A percentile compares a stretch with the other conserved stretches of the same genome.
Conservation (phyloP, 2,797 vertebrate species). For the Odontamblyopus rebecca region DNA sequence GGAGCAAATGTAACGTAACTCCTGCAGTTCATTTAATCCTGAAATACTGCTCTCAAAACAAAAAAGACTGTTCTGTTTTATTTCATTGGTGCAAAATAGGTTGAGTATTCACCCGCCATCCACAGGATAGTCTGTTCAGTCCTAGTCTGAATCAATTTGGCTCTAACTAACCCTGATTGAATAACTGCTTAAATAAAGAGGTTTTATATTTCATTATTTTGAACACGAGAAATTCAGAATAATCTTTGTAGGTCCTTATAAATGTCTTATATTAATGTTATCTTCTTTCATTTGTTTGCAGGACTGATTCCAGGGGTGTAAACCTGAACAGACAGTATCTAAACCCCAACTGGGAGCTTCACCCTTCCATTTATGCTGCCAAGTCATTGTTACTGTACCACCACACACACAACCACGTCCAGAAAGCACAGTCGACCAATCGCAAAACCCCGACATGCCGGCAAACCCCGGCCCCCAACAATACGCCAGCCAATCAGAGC, state of each 20-base stretch:
- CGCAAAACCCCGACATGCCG: conserved; percentile 41
- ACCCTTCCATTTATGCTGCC: conserved; percentile 92
- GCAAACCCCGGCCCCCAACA: conserved; percentile 58
- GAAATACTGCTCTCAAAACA: background rate
- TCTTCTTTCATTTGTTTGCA: conserved; percentile 46
- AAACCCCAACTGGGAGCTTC: conserved; percentile 87
- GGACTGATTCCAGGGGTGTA: conserved; percentile 93
- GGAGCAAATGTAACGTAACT: too few relatives aligned
- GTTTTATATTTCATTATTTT: background rate
- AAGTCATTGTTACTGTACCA: conserved; percentile 92
- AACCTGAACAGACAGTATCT: conserved; percentile 96
- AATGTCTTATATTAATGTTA: background rate
- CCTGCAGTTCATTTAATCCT: too few relatives aligned
- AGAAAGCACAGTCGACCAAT: conserved; percentile 60
- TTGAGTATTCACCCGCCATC: too few relatives aligned
- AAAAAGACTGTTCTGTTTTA: background rate
- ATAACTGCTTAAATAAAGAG: background rate
- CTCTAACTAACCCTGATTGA: too few relatives aligned
- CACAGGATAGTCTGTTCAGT: too few relatives aligned
- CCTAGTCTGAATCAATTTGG: too few relatives aligned
- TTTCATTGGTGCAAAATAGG: too few relatives aligned
- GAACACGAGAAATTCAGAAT: background rate
- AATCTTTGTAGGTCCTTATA: background rate
- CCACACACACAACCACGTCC: conserved; percentile 84
- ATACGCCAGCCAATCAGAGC: conserved; percentile 70